Conservation (phyloP, 2,888 invertebrate genomes). For the Metacarcinus magister region DNA sequence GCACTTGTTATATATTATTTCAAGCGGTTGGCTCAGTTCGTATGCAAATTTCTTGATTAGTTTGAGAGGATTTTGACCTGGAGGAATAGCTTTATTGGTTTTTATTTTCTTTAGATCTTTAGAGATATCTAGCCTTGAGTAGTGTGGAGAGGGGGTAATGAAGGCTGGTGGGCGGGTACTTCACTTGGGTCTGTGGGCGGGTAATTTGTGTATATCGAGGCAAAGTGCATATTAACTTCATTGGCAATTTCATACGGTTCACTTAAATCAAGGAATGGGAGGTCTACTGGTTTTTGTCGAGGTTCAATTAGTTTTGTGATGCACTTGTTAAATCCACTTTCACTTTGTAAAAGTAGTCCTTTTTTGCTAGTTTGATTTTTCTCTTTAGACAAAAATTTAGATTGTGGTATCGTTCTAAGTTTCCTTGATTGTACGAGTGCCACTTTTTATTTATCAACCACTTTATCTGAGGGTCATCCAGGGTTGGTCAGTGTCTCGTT, state of each 20-base stretch:
- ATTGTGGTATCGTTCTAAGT: background rate
- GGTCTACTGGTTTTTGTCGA: background rate
- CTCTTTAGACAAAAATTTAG: background rate
- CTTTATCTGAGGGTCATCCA: background rate
- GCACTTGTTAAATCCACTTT: background rate
- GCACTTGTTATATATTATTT: constrained; percentile 10
- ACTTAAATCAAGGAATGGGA: background rate
- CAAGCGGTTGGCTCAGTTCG: constrained; percentile 4
- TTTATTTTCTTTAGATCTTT: background rate
- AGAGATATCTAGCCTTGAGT: background rate
- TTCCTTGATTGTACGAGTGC: background rate
- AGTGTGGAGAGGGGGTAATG: background rate
- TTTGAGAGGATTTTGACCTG: background rate
- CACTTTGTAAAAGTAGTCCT: background rate
- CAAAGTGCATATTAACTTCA: background rate
- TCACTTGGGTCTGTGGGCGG: background rate
- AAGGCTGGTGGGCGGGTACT: constrained; percentile 37
- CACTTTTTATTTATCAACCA: background rate
- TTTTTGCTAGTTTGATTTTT: constrained; percentile 4
- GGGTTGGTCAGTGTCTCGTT: background rate
- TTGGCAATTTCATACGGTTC: background rate
- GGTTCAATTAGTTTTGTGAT: background rate
- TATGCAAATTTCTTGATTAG: background rate
- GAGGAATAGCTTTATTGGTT: background rate
- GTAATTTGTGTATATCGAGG: background rate